Conservation (phyloP, 1,140 invertebrate genomes). For the Leptinotarsa defecta region DNA sequence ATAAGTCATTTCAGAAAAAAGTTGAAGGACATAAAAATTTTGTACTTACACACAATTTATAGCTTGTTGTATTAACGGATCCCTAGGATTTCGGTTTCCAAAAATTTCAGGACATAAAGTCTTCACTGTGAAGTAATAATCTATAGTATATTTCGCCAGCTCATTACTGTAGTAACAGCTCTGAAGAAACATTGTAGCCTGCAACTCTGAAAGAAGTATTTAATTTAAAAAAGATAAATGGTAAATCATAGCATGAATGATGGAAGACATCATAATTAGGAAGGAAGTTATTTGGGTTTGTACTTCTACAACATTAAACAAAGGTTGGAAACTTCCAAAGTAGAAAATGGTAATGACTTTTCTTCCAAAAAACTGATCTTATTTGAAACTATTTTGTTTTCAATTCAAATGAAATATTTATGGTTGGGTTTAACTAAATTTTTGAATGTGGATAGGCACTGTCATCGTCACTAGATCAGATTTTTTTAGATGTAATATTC, state of each 20-base stretch:
- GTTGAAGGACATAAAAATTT: too few species aligned
- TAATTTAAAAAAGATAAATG: slow-evolving; percentile 35
- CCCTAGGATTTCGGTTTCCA: slow-evolving; percentile 60
- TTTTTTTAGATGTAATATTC: neutral
- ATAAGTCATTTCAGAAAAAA: too few species aligned
- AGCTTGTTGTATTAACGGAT: slow-evolving; percentile 55
- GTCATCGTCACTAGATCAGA: too few species aligned
- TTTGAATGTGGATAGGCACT: too few species aligned
- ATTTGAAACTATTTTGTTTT: neutral
- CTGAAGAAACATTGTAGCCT: slow-evolving; percentile 66
- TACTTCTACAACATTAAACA: neutral
- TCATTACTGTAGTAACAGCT: slow-evolving; percentile 68
- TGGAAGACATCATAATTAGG: neutral
- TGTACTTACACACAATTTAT: slow-evolving; percentile 61
- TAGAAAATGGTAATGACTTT: neutral
- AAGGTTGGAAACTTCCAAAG: neutral
- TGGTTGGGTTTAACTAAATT: too few species aligned
- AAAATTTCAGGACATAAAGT: slow-evolving; percentile 68
- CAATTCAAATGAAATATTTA: too few species aligned
- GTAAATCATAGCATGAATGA: neutral
- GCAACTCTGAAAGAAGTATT: slow-evolving; percentile 58
- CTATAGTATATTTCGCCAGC: slow-evolving; percentile 66
- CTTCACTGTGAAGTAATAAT: slow-evolving; percentile 67
- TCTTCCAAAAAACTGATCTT: neutral
- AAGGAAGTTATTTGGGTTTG: neutral